phyloP scores from a whole-genome alignment of 2,888 invertebrate species.

The Dynastes tityus region DNA sequence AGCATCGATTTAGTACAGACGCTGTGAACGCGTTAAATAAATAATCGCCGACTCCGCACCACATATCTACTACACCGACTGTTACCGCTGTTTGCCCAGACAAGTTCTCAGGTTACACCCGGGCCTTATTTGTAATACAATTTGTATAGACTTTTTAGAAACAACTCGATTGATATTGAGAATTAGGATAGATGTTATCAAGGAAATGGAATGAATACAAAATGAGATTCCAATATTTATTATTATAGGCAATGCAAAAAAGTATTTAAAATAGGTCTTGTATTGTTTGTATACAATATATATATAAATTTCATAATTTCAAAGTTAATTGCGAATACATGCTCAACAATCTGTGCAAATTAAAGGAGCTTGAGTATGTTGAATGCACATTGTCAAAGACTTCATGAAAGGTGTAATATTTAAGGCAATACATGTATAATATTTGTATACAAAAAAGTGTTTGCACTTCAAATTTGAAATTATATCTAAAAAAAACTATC shows the following conservation, averaged over 20 bases:
- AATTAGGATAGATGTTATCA: no score
- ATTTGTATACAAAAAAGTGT: slow-evolving; percentile 9
- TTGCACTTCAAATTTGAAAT: slow-evolving; percentile 19
- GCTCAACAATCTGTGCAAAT: slow-evolving; percentile 29
- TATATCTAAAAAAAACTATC: slow-evolving; percentile 22
- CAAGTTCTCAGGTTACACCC: no score
- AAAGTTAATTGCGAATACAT: slow-evolving; percentile 25
- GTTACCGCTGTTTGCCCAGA: no score
- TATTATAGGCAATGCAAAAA: slow-evolving; percentile 39
- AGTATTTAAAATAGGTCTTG: slow-evolving; percentile 32
- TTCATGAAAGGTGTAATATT: slow-evolving; percentile 38
- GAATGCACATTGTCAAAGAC: slow-evolving; percentile 7
- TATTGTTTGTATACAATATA: slow-evolving; percentile 7
- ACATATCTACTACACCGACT: no score
- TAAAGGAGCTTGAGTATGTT: slow-evolving; percentile 25
- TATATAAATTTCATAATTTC: slow-evolving; percentile 32
- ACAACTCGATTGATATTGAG: no score
- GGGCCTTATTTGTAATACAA: no score
- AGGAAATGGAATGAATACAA: not conserved
- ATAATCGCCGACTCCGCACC: no score
- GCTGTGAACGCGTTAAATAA: no score
- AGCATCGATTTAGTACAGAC: no score
- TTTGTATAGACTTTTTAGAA: no score
- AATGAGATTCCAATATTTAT: slow-evolving; percentile 28
- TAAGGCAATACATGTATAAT: slow-evolving; percentile 20